These are phyloP conservation scores for Chrysolina haemoptera DNA, from an alignment of 2,888 invertebrate species.

Conservation along the genomic window DNA sequence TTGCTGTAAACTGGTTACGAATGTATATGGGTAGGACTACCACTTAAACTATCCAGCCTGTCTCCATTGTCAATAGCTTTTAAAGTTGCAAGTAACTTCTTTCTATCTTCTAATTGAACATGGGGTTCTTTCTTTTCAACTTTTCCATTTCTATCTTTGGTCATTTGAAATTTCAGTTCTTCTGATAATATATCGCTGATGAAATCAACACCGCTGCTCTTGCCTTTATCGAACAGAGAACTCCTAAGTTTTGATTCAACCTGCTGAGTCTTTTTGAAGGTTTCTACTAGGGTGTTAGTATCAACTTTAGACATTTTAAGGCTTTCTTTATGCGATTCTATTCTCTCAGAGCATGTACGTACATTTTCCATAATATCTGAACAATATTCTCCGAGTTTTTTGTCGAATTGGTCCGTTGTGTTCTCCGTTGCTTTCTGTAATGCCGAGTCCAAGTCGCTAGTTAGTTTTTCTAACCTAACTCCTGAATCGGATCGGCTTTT, in stretches of 20 bases:
- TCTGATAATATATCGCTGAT: constrained; percentile 64
- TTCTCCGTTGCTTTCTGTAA: constrained; percentile 58
- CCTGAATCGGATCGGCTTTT: constrained; percentile 32
- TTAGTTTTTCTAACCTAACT: constrained; percentile 48
- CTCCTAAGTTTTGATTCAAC: constrained; percentile 70
- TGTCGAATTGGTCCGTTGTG: constrained; percentile 57
- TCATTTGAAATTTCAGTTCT: constrained; percentile 59
- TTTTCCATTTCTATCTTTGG: constrained; percentile 53
- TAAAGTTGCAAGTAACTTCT: constrained; percentile 75
- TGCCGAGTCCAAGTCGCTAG: constrained; percentile 52
- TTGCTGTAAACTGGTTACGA: not conserved
- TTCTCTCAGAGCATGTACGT: constrained; percentile 59
- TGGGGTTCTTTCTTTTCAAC: constrained; percentile 53
- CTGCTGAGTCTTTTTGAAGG: constrained; percentile 72
- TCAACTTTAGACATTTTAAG: constrained; percentile 70
- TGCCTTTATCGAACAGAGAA: constrained; percentile 51
- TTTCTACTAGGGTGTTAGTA: constrained; percentile 71
- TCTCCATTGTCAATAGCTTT: constrained; percentile 76
- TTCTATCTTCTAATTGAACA: constrained; percentile 69
- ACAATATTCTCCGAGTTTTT: constrained; percentile 60
- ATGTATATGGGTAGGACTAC: constrained; percentile 46
- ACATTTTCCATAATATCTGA: constrained; percentile 59
- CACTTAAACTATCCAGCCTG: constrained; percentile 58
- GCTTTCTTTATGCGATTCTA: constrained; percentile 72
- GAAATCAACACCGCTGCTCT: constrained; percentile 60